phyloP scores from a whole-genome alignment of 1,140 invertebrate genomes.

The Holotrichia oblita region DNA sequence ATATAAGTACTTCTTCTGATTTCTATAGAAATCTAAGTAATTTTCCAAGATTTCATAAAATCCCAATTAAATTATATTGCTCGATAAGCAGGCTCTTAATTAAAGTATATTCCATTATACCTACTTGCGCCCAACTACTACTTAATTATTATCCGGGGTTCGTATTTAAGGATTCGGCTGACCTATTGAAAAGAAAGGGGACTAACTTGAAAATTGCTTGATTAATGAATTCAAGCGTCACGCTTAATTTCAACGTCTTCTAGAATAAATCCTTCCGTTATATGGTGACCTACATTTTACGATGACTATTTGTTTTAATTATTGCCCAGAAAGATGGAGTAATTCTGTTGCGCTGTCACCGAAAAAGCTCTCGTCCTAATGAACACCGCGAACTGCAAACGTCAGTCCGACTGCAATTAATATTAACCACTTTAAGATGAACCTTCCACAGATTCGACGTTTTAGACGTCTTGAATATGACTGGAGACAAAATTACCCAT shows the following conservation, averaged over 20 bases:
- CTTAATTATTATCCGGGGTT: background rate
- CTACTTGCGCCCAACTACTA: background rate
- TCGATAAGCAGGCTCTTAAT: background rate
- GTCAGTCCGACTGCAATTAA: constrained; percentile 12
- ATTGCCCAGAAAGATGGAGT: constrained; percentile 19
- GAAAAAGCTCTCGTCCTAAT: background rate
- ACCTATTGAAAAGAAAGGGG: background rate
- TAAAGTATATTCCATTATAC: background rate
- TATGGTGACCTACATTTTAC: constrained; percentile 11
- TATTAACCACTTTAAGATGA: constrained; percentile 6
- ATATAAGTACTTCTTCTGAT: too few species aligned
- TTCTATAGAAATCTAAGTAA: background rate
- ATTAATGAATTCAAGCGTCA: constrained; percentile 22
- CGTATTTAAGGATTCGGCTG: background rate
- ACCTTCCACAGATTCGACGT: background rate
- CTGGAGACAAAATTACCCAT: too few species aligned
- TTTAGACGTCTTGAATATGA: background rate
- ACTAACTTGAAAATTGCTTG: constrained; percentile 9
- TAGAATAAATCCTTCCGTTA: constrained; percentile 26
- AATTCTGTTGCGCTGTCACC: constrained; percentile 27
- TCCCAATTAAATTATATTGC: constrained; percentile 32
- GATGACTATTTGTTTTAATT: constrained; percentile 31
- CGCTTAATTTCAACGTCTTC: constrained; percentile 11
- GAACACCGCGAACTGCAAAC: constrained; percentile 10
- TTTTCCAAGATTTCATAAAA: background rate